phyloP scores from a whole-genome alignment of 2,113 vertebrate genomes.

The Scomber japonicus region DNA sequence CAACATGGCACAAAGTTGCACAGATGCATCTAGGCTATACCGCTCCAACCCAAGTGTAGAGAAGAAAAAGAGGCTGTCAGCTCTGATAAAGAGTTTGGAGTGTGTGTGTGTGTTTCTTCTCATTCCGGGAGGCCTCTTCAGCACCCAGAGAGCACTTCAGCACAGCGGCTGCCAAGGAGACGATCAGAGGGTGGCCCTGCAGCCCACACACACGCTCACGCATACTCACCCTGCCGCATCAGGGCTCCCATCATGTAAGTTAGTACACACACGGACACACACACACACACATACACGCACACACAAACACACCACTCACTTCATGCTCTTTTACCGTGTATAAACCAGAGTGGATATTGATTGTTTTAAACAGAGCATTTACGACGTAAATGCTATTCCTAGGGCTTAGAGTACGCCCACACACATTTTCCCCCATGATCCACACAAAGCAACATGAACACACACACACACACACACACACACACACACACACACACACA shows the following conservation, averaged over 20 bases:
- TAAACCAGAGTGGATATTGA: conserved; percentile 76
- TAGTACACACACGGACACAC: conserved; percentile 38
- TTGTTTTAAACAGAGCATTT: conserved; percentile 82
- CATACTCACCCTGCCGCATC: conserved; percentile 70
- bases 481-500: conserved; percentile 17
- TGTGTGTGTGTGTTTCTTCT: conserved; percentile 60
- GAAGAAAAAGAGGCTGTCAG: conserved; percentile 76
- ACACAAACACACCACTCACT: conserved; percentile 34
- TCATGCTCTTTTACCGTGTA: conserved; percentile 47
- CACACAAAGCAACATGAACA: conserved; percentile 2
- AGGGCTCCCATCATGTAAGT: conserved; percentile 51
- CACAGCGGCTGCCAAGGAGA: conserved; percentile 77
- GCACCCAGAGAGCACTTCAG: conserved; percentile 77
- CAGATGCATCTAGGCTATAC: conserved; percentile 72
- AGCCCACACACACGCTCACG: conserved; percentile 82
- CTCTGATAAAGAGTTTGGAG: conserved; percentile 72
- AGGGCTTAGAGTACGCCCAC: conserved; percentile 72
- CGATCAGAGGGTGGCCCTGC: conserved; percentile 76
- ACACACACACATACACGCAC: conserved; percentile 33
- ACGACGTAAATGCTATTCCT: conserved; percentile 76
- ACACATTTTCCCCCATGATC: conserved; percentile 59
- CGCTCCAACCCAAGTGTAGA: conserved; percentile 53
- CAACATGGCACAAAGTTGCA: conserved; percentile 54
- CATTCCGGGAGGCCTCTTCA: conserved; percentile 69
- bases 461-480: conserved; percentile 13